Conservation (phyloP, 53 echinoderm and acorn worm species). For the Paracentrotus lividus region DNA sequence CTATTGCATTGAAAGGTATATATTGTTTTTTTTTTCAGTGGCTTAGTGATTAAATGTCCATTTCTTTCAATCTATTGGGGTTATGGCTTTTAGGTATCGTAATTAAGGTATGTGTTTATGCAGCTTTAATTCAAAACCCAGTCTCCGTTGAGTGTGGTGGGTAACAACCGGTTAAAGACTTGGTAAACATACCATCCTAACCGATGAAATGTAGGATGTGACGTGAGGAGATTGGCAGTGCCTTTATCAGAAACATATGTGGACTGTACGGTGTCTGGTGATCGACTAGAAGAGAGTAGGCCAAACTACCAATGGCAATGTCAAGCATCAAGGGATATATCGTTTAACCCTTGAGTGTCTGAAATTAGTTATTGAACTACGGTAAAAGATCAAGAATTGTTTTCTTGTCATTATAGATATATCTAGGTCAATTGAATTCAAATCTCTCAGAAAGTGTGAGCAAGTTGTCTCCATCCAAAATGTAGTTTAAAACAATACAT, state of each 20-base stretch:
- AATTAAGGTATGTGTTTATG: conserved; percentile 53
- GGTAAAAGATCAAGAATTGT: conserved; percentile 11
- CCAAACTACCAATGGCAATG: not conserved
- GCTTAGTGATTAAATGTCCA: not conserved
- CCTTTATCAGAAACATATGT: conserved; percentile 66
- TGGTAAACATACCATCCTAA: conserved; percentile 44
- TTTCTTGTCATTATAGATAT: conserved; percentile 52
- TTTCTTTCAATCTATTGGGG: not conserved
- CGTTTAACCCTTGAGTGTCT: conserved; percentile 52
- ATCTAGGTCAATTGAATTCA: conserved; percentile 46
- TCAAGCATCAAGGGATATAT: conserved; percentile 12
- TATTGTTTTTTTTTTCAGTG: not conserved
- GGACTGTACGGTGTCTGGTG: conserved; percentile 17
- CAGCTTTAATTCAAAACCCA: conserved; percentile 54
- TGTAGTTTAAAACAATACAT: not conserved
- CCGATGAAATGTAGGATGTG: conserved; percentile 64
- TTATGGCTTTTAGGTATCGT: not conserved
- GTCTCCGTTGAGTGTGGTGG: conserved; percentile 28
- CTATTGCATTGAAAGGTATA: not conserved
- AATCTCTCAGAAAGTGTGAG: not conserved
- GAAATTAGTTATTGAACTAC: conserved; percentile 49
- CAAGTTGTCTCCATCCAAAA: not conserved
- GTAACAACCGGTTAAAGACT: conserved; percentile 40
- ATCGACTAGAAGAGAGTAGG: not conserved
- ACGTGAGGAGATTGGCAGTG: conserved; percentile 34